Evolutionary conservation across 2,113 vertebrate genomes (phyloP).

Genomic region (Mus musculus): DNA sequence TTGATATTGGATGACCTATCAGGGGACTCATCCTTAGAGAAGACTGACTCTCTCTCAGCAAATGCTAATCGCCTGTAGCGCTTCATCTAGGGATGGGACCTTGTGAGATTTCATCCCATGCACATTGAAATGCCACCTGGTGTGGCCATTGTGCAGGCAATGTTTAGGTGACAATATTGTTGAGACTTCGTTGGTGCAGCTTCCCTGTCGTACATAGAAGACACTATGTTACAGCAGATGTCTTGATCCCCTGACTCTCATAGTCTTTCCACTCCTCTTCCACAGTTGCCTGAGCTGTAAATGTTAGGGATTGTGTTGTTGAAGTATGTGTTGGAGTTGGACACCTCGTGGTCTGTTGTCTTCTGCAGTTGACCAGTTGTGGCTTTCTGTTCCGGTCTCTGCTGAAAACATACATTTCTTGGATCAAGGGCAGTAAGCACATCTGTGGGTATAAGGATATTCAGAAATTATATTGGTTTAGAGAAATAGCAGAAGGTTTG

Average conservation of each 20-base stretch:
- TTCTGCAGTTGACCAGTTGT: not conserved
- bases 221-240: not conserved
- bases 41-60: not conserved
- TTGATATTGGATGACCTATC: not conserved
- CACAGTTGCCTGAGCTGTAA: too few relatives aligned
- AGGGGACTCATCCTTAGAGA: not conserved
- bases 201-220: not conserved
- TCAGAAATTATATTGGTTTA: not conserved
- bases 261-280: fast-evolving
- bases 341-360: not conserved
- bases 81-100: not conserved
- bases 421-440: not conserved
- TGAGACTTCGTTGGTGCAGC: not conserved
- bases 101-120: not conserved
- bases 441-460: not conserved
- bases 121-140: not conserved
- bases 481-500: not conserved
- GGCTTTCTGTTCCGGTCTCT: not conserved
- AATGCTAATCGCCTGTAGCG: not conserved
- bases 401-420: not conserved
- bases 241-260: not conserved
- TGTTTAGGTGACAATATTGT: not conserved
- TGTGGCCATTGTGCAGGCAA: not conserved
- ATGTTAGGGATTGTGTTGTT: not conserved
- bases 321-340: too few relatives aligned